Evolutionary conservation across 2,888 invertebrate species (phyloP), one percentile per base, ranked within the genome.

Genomic region (Exephanes ischioxanthus): DNA sequence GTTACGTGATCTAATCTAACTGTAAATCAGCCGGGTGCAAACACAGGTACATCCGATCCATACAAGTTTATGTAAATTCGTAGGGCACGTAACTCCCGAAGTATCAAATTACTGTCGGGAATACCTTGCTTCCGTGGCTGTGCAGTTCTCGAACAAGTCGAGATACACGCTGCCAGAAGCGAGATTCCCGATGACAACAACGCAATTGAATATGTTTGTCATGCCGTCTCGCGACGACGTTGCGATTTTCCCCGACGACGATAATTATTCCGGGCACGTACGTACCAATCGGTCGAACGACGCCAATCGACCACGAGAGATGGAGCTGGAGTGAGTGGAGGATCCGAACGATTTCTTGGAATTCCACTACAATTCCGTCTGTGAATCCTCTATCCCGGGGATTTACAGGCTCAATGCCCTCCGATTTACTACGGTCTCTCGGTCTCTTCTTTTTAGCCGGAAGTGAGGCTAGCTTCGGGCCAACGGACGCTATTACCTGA

Each of bases 181-280:
- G 33, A 70, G 78, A 58, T 75, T 68, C 45, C 75, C 19, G 66
- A 67, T 58, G 75, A 81, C 73, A 75, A 80, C 45, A 37, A 33
- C 45, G 33, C 58, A 22, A 58, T 58, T 26, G 58, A 72, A 68
- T 83, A 75, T 68, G 61, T 79, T 83, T 75, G 75, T 73, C 61
- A 58, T 53, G 51, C 48, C 41, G 19, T 45, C 77, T 26, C 26
- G 33, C 79, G 68, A 67, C 61, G 58, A 73, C 58, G 61, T 45
- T 48, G 51, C 72, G 80, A 82, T 85, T 83, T 76, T 73, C 58
- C 55, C 58, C 76, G 77, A 77, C 76, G 68, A 55, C 22, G 80
- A 84, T 83, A 77, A 86, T 86, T 86, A 83, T 86, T 83, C 83
- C 51, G 61, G 68, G 53, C 85, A 86, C 85, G 85, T 70, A 72